Percentiles rank a stretch among this genome's conserved stretches.
Evolutionary conservation across 53 echinoderm and acorn worm species (phyloP).

Genomic region (Arbacia lixula): DNA sequence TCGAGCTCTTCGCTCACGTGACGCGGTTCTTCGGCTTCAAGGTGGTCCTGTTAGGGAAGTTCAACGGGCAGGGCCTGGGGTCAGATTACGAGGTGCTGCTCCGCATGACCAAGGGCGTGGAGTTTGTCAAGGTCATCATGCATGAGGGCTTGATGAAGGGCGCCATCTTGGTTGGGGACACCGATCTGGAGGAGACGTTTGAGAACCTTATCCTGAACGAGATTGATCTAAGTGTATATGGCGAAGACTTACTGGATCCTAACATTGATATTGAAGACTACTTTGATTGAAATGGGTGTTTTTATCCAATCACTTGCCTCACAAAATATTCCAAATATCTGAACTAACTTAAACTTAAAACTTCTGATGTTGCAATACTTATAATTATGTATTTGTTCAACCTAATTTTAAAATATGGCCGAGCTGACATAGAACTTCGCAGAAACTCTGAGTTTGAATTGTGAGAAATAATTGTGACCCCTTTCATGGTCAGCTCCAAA

Average conservation of each 20-base stretch:
- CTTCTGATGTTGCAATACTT: too few relatives aligned
- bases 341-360: too few relatives aligned
- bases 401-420: too few relatives aligned
- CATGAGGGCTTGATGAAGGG: conserved; percentile 89
- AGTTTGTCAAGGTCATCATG: conserved; percentile 89
- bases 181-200: conserved; percentile 97
- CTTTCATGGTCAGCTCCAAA: too few relatives aligned
- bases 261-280: conserved; percentile 97
- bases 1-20: conserved; percentile 94
- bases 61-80: conserved; percentile 86
- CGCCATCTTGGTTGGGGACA: conserved; percentile 93
- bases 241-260: conserved; percentile 91
- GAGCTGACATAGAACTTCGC: too few relatives aligned
- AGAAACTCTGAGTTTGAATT: too few relatives aligned
- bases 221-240: conserved; percentile 83
- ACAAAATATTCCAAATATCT: too few relatives aligned
- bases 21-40: conserved; percentile 97
- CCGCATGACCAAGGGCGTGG: conserved; percentile 83
- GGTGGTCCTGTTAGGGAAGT: conserved; percentile 93
- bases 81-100: conserved; percentile 83
- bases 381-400: too few relatives aligned
- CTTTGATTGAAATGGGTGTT: too few relatives aligned
- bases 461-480: too few relatives aligned
- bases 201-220: conserved; percentile 94
- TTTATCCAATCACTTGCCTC: too few relatives aligned